Conservation (phyloP, 2,797 vertebrate genomes). For the Lates japonicus region DNA sequence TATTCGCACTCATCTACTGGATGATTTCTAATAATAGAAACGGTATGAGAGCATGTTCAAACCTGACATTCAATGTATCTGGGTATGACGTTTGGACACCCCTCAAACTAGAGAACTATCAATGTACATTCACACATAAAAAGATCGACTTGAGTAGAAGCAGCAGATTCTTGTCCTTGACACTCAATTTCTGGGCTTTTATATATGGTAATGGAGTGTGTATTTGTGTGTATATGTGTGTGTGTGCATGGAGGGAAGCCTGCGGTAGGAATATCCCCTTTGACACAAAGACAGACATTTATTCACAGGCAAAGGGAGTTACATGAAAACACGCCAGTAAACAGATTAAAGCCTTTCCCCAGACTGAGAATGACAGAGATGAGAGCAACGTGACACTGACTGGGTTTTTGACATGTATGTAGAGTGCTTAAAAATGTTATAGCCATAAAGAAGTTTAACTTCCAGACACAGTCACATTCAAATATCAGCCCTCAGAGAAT, state of each 20-base stretch:
- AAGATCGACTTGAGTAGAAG: background rate
- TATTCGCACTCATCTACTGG: conserved; percentile 41
- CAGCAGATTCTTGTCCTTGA: background rate
- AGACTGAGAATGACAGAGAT: conserved; percentile 19
- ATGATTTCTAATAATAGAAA: conserved; percentile 10
- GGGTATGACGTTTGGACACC: background rate
- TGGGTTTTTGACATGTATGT: background rate
- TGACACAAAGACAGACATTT: conserved; percentile 25
- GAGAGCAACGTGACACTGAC: background rate
- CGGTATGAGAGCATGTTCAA: background rate
- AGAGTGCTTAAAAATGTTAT: rapidly evolving
- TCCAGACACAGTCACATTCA: background rate
- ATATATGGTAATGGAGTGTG: background rate
- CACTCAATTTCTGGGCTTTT: background rate
- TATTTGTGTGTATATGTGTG: conserved; percentile 4
- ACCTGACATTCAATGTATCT: background rate
- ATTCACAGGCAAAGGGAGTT: conserved; percentile 20
- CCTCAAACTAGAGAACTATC: background rate
- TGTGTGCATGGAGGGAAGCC: background rate
- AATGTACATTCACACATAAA: background rate
- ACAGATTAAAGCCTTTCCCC: conserved; percentile 4
- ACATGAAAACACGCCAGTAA: conserved; percentile 29
- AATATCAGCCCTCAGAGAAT: background rate
- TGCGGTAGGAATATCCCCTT: conserved; percentile 45
- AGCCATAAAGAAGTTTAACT: background rate